Evolutionary conservation across 2,888 invertebrate genomes (phyloP).

Genomic region (Taenaris catops): DNA sequence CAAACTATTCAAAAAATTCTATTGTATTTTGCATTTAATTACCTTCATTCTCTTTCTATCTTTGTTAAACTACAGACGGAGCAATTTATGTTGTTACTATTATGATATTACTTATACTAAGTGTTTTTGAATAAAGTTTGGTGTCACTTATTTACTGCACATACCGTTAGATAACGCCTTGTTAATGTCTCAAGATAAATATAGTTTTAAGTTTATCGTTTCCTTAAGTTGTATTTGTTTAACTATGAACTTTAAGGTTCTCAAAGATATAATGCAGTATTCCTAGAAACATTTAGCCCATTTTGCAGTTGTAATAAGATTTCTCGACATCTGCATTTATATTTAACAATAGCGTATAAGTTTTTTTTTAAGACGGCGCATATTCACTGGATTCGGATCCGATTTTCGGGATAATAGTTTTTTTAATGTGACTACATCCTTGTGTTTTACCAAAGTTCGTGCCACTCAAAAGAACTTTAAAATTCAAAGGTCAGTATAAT

Average conservation of each 20-base stretch:
- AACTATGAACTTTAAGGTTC: slow-evolving; percentile 28
- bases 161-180: slow-evolving; percentile 32
- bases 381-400: slow-evolving; percentile 3
- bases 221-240: slow-evolving; percentile 31
- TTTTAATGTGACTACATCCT: too few relatives aligned
- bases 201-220: slow-evolving; percentile 33
- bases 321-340: slow-evolving; percentile 47
- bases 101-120: slow-evolving; percentile 43
- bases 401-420: background rate
- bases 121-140: slow-evolving; percentile 37
- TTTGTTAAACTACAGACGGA: slow-evolving; percentile 36
- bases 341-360: slow-evolving; percentile 18
- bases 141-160: slow-evolving; percentile 36
- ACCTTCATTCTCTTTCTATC: slow-evolving; percentile 28
- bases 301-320: slow-evolving; percentile 32
- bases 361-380: slow-evolving; percentile 15
- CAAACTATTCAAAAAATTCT: slow-evolving; percentile 31
- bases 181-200: slow-evolving; percentile 37
- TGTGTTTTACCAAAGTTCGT: too few relatives aligned
- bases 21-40: slow-evolving; percentile 48
- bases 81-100: slow-evolving; percentile 42
- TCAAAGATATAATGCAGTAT: slow-evolving; percentile 47
- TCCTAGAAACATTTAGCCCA: slow-evolving; percentile 34
- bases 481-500: too few relatives aligned
- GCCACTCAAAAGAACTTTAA: too few relatives aligned